Conservation (phyloP, 2,797 vertebrate genomes). For the Synaphobranchus kaupii region DNA sequence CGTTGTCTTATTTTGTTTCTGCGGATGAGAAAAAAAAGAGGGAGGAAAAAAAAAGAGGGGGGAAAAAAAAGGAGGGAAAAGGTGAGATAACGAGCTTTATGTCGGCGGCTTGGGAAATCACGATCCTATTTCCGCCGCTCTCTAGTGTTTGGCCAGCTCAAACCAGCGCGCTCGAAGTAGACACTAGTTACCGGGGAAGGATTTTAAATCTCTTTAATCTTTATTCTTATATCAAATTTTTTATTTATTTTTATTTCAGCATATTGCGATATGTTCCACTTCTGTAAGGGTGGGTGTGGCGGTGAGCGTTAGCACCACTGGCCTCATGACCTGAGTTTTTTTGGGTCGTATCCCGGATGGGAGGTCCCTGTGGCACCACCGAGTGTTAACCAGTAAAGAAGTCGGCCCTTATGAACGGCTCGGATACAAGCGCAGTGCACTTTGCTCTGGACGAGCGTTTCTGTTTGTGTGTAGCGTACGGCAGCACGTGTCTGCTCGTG, state of each 20-base stretch:
- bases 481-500: not conserved
- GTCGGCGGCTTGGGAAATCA: slow-evolving; percentile 8
- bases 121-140: not conserved
- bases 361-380: not conserved
- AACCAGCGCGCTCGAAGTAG: not conserved
- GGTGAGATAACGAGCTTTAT: slow-evolving; percentile 3
- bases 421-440: not conserved
- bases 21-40: no score
- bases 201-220: not conserved
- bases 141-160: slow-evolving; percentile 1
- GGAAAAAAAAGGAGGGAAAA: not conserved
- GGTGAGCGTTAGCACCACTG: no score
- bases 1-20: not conserved
- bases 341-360: not conserved
- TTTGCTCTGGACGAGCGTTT: not conserved
- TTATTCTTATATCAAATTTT: no score
- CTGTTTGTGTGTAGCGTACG: not conserved
- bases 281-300: not conserved
- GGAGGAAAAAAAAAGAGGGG: not conserved
- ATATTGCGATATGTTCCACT: no score
- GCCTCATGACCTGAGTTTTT: no score
- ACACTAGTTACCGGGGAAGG: not conserved
- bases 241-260: no score
- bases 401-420: not conserved
- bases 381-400: not conserved